A percentile compares a stretch with the other conserved stretches of the same genome.
Conservation (phyloP, 2,888 invertebrate genomes). For the Dynastes hyllus region DNA sequence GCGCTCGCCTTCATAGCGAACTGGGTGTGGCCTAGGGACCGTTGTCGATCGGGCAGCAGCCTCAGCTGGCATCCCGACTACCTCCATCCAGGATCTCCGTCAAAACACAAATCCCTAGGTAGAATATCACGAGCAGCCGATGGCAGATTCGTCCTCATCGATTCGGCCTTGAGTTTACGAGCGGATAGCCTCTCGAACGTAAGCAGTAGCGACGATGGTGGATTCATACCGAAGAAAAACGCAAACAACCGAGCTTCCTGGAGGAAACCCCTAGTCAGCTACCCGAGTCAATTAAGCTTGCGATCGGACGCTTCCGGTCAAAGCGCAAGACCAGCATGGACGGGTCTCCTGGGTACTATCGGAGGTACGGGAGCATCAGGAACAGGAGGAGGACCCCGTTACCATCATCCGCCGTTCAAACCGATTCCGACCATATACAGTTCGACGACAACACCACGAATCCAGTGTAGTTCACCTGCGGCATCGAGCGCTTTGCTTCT, state of each 20-base stretch:
- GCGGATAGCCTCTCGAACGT: slow-evolving; percentile 76
- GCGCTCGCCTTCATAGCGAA: slow-evolving; percentile 80
- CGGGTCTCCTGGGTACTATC: slow-evolving; percentile 62
- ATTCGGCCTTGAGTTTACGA: slow-evolving; percentile 72
- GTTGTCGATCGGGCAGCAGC: slow-evolving; percentile 75
- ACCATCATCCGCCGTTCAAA: slow-evolving; percentile 68
- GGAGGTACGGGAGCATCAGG: slow-evolving; percentile 34
- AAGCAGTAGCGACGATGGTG: slow-evolving; percentile 87
- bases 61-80: slow-evolving; percentile 70
- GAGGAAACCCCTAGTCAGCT: slow-evolving; percentile 78
- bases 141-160: slow-evolving; percentile 81
- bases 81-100: slow-evolving; percentile 65
- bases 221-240: slow-evolving; percentile 80
- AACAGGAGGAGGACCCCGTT: slow-evolving; percentile 54
- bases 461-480: slow-evolving; percentile 81
- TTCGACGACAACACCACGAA: slow-evolving; percentile 73
- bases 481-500: slow-evolving; percentile 75
- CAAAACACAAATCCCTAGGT: slow-evolving; percentile 72
- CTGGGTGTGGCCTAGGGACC: slow-evolving; percentile 86
- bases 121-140: slow-evolving; percentile 84
- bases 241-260: slow-evolving; percentile 76
- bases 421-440: slow-evolving; percentile 69
- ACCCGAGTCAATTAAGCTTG: slow-evolving; percentile 80
- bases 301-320: slow-evolving; percentile 78
- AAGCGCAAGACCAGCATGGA: slow-evolving; percentile 69